Evolutionary conservation across 2,113 vertebrate genomes (phyloP), one percentile per base, ranked within the genome.

Genomic region (Syngnathoides biaculeatus): DNA sequence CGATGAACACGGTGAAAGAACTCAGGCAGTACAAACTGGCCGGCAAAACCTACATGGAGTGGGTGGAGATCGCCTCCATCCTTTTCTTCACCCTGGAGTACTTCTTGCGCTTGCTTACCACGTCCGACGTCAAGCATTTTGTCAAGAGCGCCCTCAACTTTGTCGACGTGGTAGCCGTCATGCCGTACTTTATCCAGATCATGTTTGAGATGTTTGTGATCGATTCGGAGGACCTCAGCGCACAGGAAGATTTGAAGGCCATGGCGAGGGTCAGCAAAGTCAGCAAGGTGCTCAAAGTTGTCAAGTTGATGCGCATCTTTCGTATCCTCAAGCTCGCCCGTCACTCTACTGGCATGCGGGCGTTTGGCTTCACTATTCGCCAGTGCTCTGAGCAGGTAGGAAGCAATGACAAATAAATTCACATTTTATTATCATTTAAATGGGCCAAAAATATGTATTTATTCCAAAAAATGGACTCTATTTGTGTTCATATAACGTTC

Each of bases 241-340:
- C 91, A 56, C 90, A 94, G 2, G 93, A 94, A 57, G 95, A 97
- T 65, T 72, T 96, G 71, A 94, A 95, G 78, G 84, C 92, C 59
- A 89, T 97, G 92, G 85, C 92, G 20, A 91, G 92, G 5, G 93
- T 97, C 64, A 94, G 94, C 68, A 96, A 97, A 81, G 85, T 96
- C 82, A 95, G 94, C 75, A 96, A 97, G 73, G 91, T 97, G 42
- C 93, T 97, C 55, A 96, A 95, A 83, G 89, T 97, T 3, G 91
- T 96, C 67, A 94, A 95, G 66, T 86, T 96, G 65, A 95, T 96
- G 94, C 92, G 94, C 35, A 96, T 96, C 84, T 96, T 97, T 78
- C 93, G 95, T 13, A 95, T 97, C 79, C 87, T 97, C 72, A 96
- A 96, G 83, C 90, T 97, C 67, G 95, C 95, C 0, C 93, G 94